Evolutionary conservation across 2,888 invertebrate species (phyloP), one percentile per base, ranked within the genome.

Genomic region (Boloria euphrosyne): DNA sequence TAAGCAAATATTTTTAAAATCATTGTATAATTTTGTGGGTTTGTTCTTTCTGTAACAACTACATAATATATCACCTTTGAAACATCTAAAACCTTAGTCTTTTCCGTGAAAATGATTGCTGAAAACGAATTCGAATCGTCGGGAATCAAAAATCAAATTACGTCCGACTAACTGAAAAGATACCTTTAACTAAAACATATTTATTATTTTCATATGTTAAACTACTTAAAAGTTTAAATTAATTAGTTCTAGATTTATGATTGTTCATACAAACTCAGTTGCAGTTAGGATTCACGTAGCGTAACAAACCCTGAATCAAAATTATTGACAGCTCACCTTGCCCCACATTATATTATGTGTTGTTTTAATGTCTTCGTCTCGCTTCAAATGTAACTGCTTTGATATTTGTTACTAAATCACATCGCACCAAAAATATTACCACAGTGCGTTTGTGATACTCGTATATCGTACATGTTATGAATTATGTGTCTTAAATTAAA

Each of bases 271-370:
- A 52, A 43, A 54, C n/a, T 14, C 57, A 57, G 46, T 57, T 27
- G 27, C 16, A 47, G 16, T 59, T 38, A 57, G 51, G 27, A 43
- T 59, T 57, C 5, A 66, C 51, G 38, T 16, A 60, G 38, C 51
- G 43, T 62, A 49, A 59, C 60, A 13, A 53, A 52, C 43, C 27
- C 55, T 70, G 62, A 52, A 60, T 65, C 52, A 68, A 63, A 60
- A 62, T 54, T 62, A 62, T 53, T 62, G 62, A 62, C 51, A 49
- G 43, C 16, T 65, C 60, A 57, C 68, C 70, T 70, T 62, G 70
- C 62, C 60, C 68, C 50, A 70, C 44, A 68, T 70, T 62, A 64
- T 67, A n/a, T n/a, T n/a, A 46, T 69, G 50, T 47, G 62, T 27
- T 65, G 62, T 70, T 68, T 38, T 60, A 60, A 60, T 58, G 65